Percentiles rank a stretch among this genome's conserved stretches.
Conservation (phyloP, 2,888 invertebrate species). For the Desoria tigrina region DNA sequence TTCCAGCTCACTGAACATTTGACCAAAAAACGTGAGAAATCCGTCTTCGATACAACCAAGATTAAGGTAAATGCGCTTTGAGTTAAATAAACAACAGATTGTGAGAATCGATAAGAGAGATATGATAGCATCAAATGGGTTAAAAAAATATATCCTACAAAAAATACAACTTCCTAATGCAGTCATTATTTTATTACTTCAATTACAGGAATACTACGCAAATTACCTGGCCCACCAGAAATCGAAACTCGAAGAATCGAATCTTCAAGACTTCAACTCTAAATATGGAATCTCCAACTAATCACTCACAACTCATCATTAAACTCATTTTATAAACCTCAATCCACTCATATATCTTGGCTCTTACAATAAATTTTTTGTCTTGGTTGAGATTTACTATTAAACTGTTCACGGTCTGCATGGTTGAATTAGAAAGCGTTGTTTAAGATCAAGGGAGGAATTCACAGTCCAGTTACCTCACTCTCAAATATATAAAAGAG, state of each 20-base stretch:
- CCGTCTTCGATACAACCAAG: conserved; percentile 79
- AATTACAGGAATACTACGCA: conserved; percentile 18
- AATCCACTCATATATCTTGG: neutral
- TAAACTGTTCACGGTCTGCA: conserved; percentile 11
- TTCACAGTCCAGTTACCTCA: conserved; percentile 20
- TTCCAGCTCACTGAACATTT: conserved; percentile 87
- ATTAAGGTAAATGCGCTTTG: conserved; percentile 49
- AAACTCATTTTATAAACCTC: conserved; percentile 19
- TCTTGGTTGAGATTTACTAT: conserved; percentile 1
- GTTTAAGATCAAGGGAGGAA: conserved; percentile 21
- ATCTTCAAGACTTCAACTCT: conserved; percentile 19
- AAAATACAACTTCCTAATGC: too few relatives aligned
- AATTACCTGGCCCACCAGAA: conserved; percentile 17
- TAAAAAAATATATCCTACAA: too few relatives aligned
- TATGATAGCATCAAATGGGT: too few relatives aligned
- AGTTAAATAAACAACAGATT: too few relatives aligned
- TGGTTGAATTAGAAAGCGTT: conserved; percentile 19
- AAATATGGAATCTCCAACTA: conserved; percentile 13
- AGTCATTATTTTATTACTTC: too few relatives aligned
- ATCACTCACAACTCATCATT: conserved; percentile 3
- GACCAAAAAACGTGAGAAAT: conserved; percentile 86
- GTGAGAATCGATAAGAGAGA: too few relatives aligned
- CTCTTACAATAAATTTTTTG: conserved; percentile 11
- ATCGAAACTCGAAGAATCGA: conserved; percentile 12
- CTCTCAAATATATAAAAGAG: conserved; percentile 16